Percentiles rank a stretch among this genome's conserved stretches.
phyloP scores from a whole-genome alignment of 2,113 vertebrate species.

The Ophthalmolycus amberensis region DNA sequence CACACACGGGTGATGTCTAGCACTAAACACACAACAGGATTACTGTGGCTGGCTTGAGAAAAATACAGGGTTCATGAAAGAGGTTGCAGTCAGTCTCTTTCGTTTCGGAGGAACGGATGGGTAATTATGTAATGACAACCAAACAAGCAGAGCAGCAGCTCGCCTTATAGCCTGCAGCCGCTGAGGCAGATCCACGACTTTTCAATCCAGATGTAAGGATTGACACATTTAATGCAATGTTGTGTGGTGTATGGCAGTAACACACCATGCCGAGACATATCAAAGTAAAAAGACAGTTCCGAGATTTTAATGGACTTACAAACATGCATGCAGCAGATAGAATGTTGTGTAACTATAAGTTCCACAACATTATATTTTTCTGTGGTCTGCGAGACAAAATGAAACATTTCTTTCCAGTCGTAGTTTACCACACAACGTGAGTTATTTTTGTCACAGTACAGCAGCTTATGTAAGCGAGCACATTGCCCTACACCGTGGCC shows the following conservation, averaged over 20 bases:
- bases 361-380: not conserved
- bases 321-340: conserved; percentile 12
- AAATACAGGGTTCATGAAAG: conserved; percentile 45
- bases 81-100: conserved; percentile 16
- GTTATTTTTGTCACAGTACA: not conserved
- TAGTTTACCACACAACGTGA: conserved; percentile 10
- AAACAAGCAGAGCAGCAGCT: not conserved
- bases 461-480: conserved; percentile 40
- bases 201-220: no score
- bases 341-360: conserved; percentile 8
- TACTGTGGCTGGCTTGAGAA: conserved; percentile 36
- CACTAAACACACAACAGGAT: conserved; percentile 56
- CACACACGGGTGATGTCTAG: conserved; percentile 47
- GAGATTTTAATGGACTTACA: conserved; percentile 11
- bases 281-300: not conserved
- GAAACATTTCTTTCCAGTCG: not conserved
- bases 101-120: conserved; percentile 18
- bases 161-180: not conserved
- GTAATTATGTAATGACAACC: conserved; percentile 35
- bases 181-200: not conserved
- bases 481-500: conserved; percentile 32
- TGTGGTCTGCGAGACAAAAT: conserved; percentile 1
- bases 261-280: not conserved
- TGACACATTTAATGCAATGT: not conserved
- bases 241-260: not conserved